Evolutionary conservation across 2,888 invertebrate species (phyloP).

Genomic region (Cremastobaeus sp.): DNA sequence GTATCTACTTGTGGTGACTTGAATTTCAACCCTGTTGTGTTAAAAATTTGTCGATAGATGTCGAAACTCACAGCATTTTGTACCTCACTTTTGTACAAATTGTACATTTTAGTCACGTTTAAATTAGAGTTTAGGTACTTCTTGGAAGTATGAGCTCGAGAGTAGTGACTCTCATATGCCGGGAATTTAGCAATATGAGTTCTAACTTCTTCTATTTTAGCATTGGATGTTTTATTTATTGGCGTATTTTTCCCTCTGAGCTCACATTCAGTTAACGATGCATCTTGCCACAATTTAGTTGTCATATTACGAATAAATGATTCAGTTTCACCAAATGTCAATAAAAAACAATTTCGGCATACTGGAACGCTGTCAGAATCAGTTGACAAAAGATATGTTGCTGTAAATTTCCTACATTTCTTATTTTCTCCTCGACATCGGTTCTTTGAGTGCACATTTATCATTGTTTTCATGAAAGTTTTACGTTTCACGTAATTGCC

Average conservation of each 20-base stretch:
- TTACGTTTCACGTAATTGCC: neutral
- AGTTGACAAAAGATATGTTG: no score
- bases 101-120: slow-evolving; percentile 10
- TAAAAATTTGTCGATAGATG: slow-evolving; percentile 45
- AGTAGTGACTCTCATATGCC: slow-evolving; percentile 32
- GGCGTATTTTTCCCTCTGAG: neutral
- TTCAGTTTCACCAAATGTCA: neutral
- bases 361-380: no score
- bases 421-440: no score
- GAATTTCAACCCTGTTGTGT: slow-evolving; percentile 46
- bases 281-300: neutral
- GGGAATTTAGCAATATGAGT: neutral
- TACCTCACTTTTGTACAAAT: slow-evolving; percentile 6
- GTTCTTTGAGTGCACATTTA: no score
- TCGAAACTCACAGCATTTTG: slow-evolving; percentile 28
- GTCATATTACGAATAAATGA: neutral
- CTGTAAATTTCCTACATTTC: no score
- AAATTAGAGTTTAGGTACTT: slow-evolving; percentile 22
- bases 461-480: slow-evolving; percentile 9
- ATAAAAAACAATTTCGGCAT: no score
- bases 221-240: neutral
- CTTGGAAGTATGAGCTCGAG: slow-evolving; percentile 3
- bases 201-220: neutral
- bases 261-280: neutral
- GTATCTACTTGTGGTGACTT: slow-evolving; percentile 56